These are phyloP conservation scores for Chelmon rostratus DNA, from an alignment of 2,797 vertebrate genomes.

Conservation along the genomic window DNA sequence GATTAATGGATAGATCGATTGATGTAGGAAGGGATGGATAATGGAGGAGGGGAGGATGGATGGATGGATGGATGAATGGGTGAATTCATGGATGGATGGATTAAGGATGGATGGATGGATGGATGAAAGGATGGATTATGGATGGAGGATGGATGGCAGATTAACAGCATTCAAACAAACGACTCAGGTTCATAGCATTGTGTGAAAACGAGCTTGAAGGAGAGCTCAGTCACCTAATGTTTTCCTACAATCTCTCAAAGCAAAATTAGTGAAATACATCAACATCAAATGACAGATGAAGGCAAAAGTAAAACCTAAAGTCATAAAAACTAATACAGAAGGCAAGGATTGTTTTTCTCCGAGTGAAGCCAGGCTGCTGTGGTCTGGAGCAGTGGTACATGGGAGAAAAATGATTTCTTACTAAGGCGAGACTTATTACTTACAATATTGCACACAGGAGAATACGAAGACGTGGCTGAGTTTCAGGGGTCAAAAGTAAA, in stretches of 20 bases:
- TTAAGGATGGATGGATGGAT: too few species aligned
- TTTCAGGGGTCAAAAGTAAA: conserved; percentile 13
- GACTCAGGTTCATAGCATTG: neutral
- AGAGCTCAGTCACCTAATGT: neutral
- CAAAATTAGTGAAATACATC: neutral
- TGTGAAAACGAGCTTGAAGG: neutral
- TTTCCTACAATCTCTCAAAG: neutral
- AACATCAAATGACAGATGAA: neutral
- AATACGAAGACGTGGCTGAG: neutral
- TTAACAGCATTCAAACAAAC: neutral
- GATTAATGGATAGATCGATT: too few species aligned
- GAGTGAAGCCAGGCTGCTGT: neutral
- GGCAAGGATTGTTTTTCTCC: neutral
- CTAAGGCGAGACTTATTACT: neutral
- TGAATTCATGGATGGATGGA: too few species aligned
- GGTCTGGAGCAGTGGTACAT: neutral
- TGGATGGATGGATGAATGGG: too few species aligned
- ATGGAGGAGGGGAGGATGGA: too few species aligned
- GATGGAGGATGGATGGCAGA: neutral
- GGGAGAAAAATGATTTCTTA: neutral
- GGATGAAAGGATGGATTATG: too few species aligned
- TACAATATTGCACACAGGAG: neutral
- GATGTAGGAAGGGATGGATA: too few species aligned
- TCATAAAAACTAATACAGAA: neutral
- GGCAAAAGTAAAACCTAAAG: neutral